Percentiles rank a stretch among this genome's conserved stretches.
phyloP scores from a whole-genome alignment of 2,888 invertebrate species.

The Graphium colonna region DNA sequence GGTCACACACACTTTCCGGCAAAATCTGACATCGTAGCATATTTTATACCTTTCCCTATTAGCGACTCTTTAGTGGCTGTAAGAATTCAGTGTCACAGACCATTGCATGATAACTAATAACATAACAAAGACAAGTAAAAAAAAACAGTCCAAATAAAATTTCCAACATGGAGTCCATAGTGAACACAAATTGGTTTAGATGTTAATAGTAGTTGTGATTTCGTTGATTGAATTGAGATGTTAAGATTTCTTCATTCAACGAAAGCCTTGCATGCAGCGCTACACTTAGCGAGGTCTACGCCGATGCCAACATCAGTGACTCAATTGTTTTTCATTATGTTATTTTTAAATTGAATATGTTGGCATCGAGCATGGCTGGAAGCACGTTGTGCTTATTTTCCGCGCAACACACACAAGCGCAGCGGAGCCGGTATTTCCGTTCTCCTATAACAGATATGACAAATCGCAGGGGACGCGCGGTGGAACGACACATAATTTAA shows the following conservation, averaged over 20 bases:
- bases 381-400: conserved; percentile 41
- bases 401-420: conserved; percentile 68
- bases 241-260: conserved; percentile 40
- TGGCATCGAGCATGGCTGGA: conserved; percentile 48
- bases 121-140: conserved; percentile 58
- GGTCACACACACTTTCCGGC: conserved; percentile 64
- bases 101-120: conserved; percentile 67
- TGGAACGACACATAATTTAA: conserved; percentile 26
- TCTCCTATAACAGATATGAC: conserved; percentile 42
- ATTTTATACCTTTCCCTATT: conserved; percentile 80
- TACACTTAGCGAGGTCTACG: conserved; percentile 53
- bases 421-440: conserved; percentile 73
- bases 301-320: conserved; percentile 38
- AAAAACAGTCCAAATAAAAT: conserved; percentile 44
- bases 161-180: conserved; percentile 59
- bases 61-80: conserved; percentile 67
- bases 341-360: conserved; percentile 27
- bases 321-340: background rate
- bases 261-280: conserved; percentile 65
- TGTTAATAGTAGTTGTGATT: conserved; percentile 54
- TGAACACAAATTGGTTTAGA: conserved; percentile 56
- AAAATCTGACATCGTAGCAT: conserved; percentile 70
- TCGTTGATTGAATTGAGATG: conserved; percentile 44
- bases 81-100: conserved; percentile 66
- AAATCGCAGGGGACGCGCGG: conserved; percentile 27